phyloP scores from a whole-genome alignment of 2,797 vertebrate species.

The Gallinago nigripennis region DNA sequence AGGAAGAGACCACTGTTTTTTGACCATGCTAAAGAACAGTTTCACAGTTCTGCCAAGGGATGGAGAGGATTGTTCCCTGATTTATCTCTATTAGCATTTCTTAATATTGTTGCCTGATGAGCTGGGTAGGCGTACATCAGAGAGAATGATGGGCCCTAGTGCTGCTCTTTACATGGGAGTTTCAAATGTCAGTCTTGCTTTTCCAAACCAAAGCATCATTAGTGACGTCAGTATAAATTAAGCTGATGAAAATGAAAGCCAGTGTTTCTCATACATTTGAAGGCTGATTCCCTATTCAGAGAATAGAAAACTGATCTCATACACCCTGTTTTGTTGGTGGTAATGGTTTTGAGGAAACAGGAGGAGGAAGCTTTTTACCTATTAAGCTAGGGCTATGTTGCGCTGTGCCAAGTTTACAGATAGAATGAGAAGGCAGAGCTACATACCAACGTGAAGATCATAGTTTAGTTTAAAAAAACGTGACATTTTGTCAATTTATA shows the following conservation, averaged over 20 bases:
- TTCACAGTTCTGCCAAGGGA: not conserved
- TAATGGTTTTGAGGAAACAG: not conserved
- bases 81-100: not conserved
- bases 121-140: not conserved
- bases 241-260: constrained; percentile 9
- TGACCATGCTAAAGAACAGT: not conserved
- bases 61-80: not conserved
- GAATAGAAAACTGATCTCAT: not conserved
- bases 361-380: not conserved
- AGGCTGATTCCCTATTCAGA: constrained; percentile 6
- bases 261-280: not conserved
- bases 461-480: not conserved
- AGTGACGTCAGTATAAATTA: too few relatives aligned
- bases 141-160: not conserved
- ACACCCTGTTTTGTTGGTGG: not conserved
- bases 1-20: not conserved
- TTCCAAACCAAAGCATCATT: not conserved
- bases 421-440: not conserved
- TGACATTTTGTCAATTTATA: not conserved
- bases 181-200: not conserved
- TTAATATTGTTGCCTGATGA: not conserved
- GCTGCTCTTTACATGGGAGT: not conserved
- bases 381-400: not conserved
- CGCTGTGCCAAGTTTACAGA: not conserved
- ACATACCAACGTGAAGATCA: rapidly evolving